Evolutionary conservation across 2,113 vertebrate genomes (phyloP).

Genomic region (Leucoraja erinaceus): DNA sequence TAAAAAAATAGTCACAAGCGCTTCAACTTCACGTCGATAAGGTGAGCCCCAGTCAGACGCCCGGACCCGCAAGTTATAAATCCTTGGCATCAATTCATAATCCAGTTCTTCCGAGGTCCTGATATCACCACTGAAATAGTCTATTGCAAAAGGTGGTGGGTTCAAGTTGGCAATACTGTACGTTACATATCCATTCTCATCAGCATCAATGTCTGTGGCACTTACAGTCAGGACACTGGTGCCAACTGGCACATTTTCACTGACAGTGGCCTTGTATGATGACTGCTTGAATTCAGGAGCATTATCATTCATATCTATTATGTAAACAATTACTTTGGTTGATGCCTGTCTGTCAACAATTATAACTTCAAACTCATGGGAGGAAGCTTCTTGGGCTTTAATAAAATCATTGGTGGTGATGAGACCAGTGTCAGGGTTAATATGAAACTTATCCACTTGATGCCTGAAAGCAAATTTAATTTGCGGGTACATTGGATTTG

Average conservation of each 20-base stretch:
- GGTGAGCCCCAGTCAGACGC: conserved; percentile 93
- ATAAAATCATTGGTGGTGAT: conserved; percentile 78
- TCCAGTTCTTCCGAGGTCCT: conserved; percentile 81
- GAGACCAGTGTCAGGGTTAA: conserved; percentile 83
- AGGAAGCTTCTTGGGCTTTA: conserved; percentile 62
- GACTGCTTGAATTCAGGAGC: conserved; percentile 82
- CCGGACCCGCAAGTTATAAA: conserved; percentile 81
- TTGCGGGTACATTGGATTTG: conserved; percentile 69
- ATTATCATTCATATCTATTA: conserved; percentile 80
- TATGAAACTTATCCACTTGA: conserved; percentile 67
- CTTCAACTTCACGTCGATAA: conserved; percentile 84
- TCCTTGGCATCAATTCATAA: conserved; percentile 92
- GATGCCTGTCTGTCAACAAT: conserved; percentile 75
- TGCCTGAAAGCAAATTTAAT: conserved; percentile 77
- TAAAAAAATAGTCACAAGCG: conserved; percentile 74
- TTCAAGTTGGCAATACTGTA: conserved; percentile 84
- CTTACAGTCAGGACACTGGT: conserved; percentile 74
- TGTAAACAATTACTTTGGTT: conserved; percentile 76
- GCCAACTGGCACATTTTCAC: conserved; percentile 83
- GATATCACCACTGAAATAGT: conserved; percentile 84
- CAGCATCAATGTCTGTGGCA: conserved; percentile 78
- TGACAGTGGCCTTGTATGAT: conserved; percentile 80
- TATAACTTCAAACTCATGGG: conserved; percentile 78
- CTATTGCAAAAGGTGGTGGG: conserved; percentile 80
- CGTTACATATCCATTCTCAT: conserved; percentile 90